phyloP scores from a whole-genome alignment of 30 jellyfish, hydroid and myxozoan genomes.

The Aurelia sp. region DNA sequence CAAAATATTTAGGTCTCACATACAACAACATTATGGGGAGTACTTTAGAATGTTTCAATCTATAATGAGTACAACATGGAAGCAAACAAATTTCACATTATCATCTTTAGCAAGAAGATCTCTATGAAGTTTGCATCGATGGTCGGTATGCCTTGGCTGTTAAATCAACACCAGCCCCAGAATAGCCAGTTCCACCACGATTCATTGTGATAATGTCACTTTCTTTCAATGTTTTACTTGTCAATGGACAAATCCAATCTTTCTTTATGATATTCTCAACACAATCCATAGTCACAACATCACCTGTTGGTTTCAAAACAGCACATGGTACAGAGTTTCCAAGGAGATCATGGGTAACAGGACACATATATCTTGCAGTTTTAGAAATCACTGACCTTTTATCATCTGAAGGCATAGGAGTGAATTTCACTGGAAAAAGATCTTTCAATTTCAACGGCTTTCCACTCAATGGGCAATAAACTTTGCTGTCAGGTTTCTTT shows the following conservation, averaged over 20 bases:
- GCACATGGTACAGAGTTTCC: constrained; percentile 93
- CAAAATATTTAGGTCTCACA: too few relatives aligned
- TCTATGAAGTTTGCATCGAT: constrained; percentile 68
- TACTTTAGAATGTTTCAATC: too few relatives aligned
- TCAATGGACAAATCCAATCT: constrained; percentile 95
- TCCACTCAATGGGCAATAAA: constrained; percentile 89
- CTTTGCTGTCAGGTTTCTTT: constrained; percentile 86
- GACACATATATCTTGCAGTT: constrained; percentile 80
- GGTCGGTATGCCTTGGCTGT: constrained; percentile 83
- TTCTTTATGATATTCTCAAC: constrained; percentile 84
- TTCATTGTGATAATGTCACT: constrained; percentile 77
- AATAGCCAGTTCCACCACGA: constrained; percentile 95
- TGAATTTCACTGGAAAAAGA: constrained; percentile 79
- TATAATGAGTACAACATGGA: too few relatives aligned
- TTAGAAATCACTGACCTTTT: constrained; percentile 60
- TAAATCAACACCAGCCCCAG: constrained; percentile 72
- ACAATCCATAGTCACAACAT: constrained; percentile 94
- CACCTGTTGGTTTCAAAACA: constrained; percentile 87
- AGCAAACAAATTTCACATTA: too few relatives aligned
- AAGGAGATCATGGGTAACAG: constrained; percentile 89
- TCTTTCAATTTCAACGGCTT: constrained; percentile 83
- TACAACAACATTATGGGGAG: too few relatives aligned
- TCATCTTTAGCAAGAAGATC: background rate
- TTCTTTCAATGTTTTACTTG: constrained; percentile 78
- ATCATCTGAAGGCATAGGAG: constrained; percentile 75